phyloP scores from a whole-genome alignment of 1,140 invertebrate genomes.

The Lucilia sericata region DNA sequence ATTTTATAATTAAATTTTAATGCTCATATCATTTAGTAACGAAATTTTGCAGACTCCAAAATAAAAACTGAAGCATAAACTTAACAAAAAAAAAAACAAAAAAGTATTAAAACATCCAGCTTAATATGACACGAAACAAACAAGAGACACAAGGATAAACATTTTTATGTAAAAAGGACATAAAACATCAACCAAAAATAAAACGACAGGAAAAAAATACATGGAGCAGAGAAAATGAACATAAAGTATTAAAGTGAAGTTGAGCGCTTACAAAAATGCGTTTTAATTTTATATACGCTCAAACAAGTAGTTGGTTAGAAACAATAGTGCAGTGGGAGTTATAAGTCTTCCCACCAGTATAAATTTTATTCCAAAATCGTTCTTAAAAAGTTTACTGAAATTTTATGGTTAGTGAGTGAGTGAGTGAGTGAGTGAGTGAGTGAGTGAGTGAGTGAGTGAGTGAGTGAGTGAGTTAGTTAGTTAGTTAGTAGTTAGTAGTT shows the following conservation, averaged over 20 bases:
- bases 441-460: no score
- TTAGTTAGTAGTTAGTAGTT: no score
- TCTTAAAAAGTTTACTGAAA: no score
- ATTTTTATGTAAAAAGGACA: neutral
- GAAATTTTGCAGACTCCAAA: neutral
- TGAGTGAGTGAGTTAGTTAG: no score
- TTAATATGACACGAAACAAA: conserved; percentile 25
- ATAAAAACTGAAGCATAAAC: neutral
- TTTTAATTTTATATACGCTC: neutral
- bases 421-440: no score
- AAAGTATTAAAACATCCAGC: neutral
- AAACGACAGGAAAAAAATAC: neutral
- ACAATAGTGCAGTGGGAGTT: no score
- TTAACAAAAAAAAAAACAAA: neutral
- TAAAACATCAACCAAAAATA: neutral
- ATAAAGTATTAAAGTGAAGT: neutral
- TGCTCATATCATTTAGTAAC: conserved; percentile 20
- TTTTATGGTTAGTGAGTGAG: no score
- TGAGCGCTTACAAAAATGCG: conserved; percentile 7
- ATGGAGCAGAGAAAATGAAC: no score
- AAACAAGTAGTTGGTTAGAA: neutral
- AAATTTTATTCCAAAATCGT: no score
- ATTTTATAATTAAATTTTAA: conserved; percentile 28
- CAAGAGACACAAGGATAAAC: neutral
- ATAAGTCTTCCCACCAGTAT: no score